Conservation (phyloP, 2,888 invertebrate genomes). For the Ctenicera cuprea region DNA sequence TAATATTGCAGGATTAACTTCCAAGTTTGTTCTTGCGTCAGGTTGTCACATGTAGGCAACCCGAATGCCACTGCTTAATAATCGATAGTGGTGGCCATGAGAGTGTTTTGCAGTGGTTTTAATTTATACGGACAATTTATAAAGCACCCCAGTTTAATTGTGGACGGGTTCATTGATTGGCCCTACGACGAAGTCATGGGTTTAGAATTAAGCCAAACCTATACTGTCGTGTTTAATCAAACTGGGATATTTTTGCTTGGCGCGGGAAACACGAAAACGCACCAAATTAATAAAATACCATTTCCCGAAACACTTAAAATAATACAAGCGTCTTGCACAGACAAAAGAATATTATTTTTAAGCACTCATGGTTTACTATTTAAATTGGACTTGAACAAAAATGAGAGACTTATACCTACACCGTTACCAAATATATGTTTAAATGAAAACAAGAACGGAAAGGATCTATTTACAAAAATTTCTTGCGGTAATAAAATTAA, state of each 20-base stretch:
- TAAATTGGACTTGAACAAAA: constrained; percentile 60
- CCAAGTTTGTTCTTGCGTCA: not conserved
- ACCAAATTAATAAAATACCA: constrained; percentile 30
- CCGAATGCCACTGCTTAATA: constrained; percentile 7
- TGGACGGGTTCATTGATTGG: constrained; percentile 61
- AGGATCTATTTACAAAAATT: constrained; percentile 70
- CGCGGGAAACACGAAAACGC: constrained; percentile 45
- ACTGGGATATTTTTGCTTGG: constrained; percentile 48
- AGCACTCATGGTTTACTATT: constrained; percentile 60
- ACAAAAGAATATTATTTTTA: constrained; percentile 63
- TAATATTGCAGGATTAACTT: not conserved
- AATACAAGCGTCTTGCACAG: constrained; percentile 58
- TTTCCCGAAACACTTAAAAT: constrained; percentile 33
- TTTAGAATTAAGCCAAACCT: constrained; percentile 63
- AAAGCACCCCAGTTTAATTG: constrained; percentile 52
- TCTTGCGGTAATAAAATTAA: constrained; percentile 73
- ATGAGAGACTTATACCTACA: constrained; percentile 51
- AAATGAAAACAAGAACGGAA: constrained; percentile 6
- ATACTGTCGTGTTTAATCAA: constrained; percentile 52
- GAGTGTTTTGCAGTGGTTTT: constrained; percentile 68
- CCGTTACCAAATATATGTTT: constrained; percentile 51
- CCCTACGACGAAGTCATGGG: constrained; percentile 58
- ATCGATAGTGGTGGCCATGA: constrained; percentile 64
- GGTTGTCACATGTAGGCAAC: constrained; percentile 34
- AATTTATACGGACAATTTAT: constrained; percentile 69